Evolutionary conservation across 2,797 vertebrate species (phyloP).

Genomic region (Monodelphis domestica): DNA sequence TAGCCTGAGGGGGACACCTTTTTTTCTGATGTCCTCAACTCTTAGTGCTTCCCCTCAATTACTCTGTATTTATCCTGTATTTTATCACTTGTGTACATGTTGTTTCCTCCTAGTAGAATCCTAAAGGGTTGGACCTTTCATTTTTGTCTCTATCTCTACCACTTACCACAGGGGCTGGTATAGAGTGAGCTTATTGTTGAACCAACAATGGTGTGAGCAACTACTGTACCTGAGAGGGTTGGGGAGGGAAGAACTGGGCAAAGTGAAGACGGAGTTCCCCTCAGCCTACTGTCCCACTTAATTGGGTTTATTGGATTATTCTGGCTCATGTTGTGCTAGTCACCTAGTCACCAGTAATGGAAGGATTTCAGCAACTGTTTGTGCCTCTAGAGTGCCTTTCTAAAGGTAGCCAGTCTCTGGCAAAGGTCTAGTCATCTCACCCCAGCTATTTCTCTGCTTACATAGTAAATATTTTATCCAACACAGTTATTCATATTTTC

Average conservation of each 20-base stretch:
- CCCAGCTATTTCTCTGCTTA: background rate
- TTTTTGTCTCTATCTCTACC: background rate
- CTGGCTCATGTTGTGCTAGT: background rate
- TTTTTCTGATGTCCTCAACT: background rate
- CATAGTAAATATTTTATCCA: background rate
- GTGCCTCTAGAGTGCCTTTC: background rate
- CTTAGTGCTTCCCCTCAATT: background rate
- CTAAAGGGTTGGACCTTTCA: background rate
- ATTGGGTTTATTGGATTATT: background rate
- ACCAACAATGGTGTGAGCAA: background rate
- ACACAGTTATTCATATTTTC: background rate
- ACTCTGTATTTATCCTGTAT: background rate
- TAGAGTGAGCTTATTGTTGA: background rate
- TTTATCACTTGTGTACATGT: background rate
- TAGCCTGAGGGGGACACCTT: background rate
- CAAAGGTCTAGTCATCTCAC: background rate
- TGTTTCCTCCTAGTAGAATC: background rate
- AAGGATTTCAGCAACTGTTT: background rate
- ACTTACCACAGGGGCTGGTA: background rate
- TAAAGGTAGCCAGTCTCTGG: background rate
- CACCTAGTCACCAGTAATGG: background rate
- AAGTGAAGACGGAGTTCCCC: background rate
- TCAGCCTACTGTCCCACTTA: background rate
- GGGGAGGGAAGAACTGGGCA: background rate
- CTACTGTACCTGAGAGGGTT: background rate